phyloP scores from a whole-genome alignment of 2,888 invertebrate genomes.

The Volucella bombylans region DNA sequence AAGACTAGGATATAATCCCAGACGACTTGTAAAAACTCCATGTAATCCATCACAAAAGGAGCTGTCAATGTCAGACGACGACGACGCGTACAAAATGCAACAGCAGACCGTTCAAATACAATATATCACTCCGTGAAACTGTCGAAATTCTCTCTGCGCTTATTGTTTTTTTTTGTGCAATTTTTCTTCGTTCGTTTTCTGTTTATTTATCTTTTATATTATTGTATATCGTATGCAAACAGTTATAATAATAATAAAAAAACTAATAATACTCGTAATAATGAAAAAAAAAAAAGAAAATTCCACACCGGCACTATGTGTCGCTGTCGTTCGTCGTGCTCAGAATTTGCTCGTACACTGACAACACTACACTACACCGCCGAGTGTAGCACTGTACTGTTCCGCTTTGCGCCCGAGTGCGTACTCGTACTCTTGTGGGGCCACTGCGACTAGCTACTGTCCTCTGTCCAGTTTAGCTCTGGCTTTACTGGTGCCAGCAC shows the following conservation, averaged over 20 bases:
- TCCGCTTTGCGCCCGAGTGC: slow-evolving; percentile 51
- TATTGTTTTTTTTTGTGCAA: slow-evolving; percentile 15
- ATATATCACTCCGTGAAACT: slow-evolving; percentile 28
- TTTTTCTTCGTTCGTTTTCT: slow-evolving; percentile 65
- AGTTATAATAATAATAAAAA: slow-evolving; percentile 43
- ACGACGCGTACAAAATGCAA: slow-evolving; percentile 20
- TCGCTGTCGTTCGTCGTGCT: slow-evolving; percentile 76
- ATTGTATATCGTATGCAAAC: slow-evolving; percentile 58
- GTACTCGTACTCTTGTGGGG: slow-evolving; percentile 66
- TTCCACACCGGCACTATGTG: slow-evolving; percentile 73
- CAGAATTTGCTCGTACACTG: slow-evolving; percentile 76
- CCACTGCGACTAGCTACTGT: slow-evolving; percentile 27
- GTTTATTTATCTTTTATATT: slow-evolving; percentile 70
- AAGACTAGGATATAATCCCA: slow-evolving; percentile 75
- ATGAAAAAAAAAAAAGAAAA: slow-evolving; percentile 48
- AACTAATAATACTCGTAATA: slow-evolving; percentile 48
- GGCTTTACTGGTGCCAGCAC: slow-evolving; percentile 44
- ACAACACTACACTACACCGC: slow-evolving; percentile 36
- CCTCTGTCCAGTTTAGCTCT: slow-evolving; percentile 50
- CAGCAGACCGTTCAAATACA: slow-evolving; percentile 20
- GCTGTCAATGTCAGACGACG: slow-evolving; percentile 30
- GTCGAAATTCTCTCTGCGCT: slow-evolving; percentile 35
- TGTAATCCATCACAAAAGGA: slow-evolving; percentile 74
- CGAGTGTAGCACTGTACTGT: slow-evolving; percentile 56
- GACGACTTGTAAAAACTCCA: slow-evolving; percentile 75